Evolutionary conservation across 2,797 vertebrate genomes (phyloP).

Genomic region (Todus mexicanus): DNA sequence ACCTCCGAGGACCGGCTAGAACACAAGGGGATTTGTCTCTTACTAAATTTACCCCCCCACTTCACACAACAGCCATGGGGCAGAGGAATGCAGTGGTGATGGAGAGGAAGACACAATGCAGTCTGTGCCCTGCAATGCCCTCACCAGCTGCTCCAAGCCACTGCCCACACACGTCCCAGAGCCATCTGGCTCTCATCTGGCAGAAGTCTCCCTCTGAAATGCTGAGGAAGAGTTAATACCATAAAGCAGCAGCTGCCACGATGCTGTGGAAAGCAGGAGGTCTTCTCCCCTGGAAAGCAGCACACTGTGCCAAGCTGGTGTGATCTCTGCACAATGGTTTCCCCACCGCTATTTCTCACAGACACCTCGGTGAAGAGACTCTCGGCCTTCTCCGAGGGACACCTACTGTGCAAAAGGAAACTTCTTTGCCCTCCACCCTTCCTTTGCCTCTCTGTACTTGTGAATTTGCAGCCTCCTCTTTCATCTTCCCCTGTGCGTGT

Average conservation of each 20-base stretch:
- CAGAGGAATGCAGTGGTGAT: background rate
- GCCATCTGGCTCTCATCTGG: constrained; percentile 10
- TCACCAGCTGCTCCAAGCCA: background rate
- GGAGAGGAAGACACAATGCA: background rate
- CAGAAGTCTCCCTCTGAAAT: background rate
- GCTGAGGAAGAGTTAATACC: background rate
- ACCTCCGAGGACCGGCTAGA: no score
- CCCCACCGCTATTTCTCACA: background rate
- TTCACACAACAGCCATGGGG: no score
- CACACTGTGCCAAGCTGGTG: background rate
- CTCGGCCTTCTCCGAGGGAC: background rate
- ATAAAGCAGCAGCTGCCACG: background rate
- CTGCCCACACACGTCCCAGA: background rate
- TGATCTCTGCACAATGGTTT: accelerated
- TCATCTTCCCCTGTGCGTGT: background rate
- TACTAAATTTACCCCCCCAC: no score
- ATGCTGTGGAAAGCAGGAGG: background rate
- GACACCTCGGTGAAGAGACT: background rate
- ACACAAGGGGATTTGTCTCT: no score
- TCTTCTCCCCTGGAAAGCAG: background rate
- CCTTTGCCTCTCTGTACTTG: background rate
- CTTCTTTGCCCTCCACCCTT: background rate
- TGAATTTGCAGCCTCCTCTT: background rate
- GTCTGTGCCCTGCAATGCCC: background rate
- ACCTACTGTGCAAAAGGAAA: background rate